Evolutionary conservation across 1,140 invertebrate species (phyloP).

Genomic region (Macrostomum lignano): DNA sequence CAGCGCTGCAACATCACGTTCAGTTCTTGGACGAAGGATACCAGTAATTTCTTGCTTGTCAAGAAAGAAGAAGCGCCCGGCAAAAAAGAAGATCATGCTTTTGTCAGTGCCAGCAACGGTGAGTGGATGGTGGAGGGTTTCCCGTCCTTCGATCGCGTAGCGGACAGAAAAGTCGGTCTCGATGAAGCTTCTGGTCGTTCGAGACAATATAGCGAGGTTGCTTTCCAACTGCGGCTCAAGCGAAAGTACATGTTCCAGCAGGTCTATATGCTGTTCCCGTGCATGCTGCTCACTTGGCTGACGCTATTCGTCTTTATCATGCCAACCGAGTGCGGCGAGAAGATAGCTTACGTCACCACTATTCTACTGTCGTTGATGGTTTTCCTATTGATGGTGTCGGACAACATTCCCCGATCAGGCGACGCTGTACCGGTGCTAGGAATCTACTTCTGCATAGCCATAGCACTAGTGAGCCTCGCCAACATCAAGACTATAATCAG

Average conservation of each 20-base stretch:
- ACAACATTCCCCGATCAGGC: slow-evolving; percentile 83
- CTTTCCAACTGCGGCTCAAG: not conserved
- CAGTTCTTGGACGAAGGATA: not conserved
- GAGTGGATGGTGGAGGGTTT: not conserved
- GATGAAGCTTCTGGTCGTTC: not conserved
- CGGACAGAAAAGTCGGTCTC: not conserved
- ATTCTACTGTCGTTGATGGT: slow-evolving; percentile 25
- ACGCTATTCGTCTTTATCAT: not conserved
- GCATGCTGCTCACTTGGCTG: not conserved
- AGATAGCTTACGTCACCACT: slow-evolving; percentile 20
- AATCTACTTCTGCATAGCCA: not conserved
- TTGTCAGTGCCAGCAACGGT: slow-evolving; percentile 2
- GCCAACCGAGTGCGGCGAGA: not conserved
- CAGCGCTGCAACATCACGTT: not conserved
- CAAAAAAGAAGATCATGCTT: not conserved
- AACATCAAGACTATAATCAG: too few species aligned
- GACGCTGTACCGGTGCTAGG: slow-evolving; percentile 87
- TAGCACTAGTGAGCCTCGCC: slow-evolving; percentile 1
- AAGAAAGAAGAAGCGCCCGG: slow-evolving; percentile 1
- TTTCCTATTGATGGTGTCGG: slow-evolving; percentile 27
- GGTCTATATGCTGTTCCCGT: slow-evolving; percentile 1
- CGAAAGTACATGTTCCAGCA: not conserved
- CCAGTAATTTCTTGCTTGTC: not conserved
- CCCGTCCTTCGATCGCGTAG: not conserved
- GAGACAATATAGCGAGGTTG: not conserved